phyloP scores from a whole-genome alignment of 2,888 invertebrate genomes.

The Diarsia rubi region DNA sequence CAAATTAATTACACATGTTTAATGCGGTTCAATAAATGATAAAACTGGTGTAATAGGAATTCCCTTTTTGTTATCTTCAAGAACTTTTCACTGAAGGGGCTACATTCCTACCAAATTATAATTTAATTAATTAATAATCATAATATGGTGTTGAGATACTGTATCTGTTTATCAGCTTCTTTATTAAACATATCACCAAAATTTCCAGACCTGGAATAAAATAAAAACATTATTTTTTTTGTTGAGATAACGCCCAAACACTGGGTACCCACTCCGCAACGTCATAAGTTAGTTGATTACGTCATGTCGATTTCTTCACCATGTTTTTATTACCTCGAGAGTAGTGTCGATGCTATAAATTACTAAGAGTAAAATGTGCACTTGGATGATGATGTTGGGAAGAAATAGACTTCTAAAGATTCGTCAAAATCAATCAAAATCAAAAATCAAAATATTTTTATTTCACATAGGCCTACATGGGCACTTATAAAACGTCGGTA shows the following conservation, averaged over 20 bases:
- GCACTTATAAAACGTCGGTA: too few relatives aligned
- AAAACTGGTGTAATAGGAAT: background rate
- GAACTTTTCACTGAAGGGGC: background rate
- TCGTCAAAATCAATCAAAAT: too few relatives aligned
- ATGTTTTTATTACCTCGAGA: background rate
- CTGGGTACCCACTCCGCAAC: background rate
- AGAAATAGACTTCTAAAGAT: too few relatives aligned
- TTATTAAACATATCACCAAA: constrained; percentile 26
- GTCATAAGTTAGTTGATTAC: background rate
- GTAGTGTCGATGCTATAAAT: background rate
- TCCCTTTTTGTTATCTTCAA: background rate
- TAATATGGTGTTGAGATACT: background rate
- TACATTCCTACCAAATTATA: background rate
- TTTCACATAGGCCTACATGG: too few relatives aligned
- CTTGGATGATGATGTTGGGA: background rate
- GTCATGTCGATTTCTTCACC: background rate
- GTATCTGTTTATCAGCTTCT: constrained; percentile 24
- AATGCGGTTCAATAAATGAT: background rate
- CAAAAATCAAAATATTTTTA: too few relatives aligned
- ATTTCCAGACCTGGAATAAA: constrained; percentile 30
- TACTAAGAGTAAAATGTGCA: background rate
- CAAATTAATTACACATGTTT: background rate
- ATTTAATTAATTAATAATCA: background rate
- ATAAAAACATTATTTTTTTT: background rate
- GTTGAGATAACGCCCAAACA: background rate